Evolutionary conservation across 2,113 vertebrate species (phyloP).

Genomic region (Aramus guarauna): DNA sequence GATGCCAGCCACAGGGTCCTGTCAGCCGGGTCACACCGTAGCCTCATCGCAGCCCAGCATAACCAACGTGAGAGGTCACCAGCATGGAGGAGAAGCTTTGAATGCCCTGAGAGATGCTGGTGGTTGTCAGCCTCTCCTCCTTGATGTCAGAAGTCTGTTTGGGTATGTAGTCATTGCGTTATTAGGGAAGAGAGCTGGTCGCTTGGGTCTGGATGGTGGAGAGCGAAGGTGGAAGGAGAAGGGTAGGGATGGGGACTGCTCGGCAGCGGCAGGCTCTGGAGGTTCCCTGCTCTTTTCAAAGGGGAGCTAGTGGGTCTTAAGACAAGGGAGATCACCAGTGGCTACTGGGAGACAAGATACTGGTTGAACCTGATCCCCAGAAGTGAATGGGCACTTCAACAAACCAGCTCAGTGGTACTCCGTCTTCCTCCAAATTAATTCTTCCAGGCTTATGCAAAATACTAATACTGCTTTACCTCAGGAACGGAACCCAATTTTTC

Average conservation of each 20-base stretch:
- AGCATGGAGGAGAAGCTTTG: neutral
- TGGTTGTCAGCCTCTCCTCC: neutral
- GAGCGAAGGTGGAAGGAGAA: fast-evolving
- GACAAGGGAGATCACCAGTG: neutral
- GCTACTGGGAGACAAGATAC: neutral
- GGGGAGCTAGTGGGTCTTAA: neutral
- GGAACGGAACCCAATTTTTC: neutral
- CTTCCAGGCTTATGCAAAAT: neutral
- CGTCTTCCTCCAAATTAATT: neutral
- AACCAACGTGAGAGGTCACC: neutral
- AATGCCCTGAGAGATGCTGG: neutral
- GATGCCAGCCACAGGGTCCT: neutral
- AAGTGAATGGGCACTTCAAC: neutral
- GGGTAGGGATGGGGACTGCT: neutral
- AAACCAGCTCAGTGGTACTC: neutral
- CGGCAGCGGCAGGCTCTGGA: neutral
- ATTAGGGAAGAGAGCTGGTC: neutral
- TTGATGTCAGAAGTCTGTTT: neutral
- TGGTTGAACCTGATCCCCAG: neutral
- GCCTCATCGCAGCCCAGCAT: neutral
- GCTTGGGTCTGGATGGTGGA: neutral
- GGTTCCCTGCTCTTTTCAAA: neutral
- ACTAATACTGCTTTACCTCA: neutral
- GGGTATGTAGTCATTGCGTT: neutral
- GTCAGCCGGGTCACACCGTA: neutral